Evolutionary conservation across 2,113 vertebrate species (phyloP).

Genomic region (Odocoileus hemionus): DNA sequence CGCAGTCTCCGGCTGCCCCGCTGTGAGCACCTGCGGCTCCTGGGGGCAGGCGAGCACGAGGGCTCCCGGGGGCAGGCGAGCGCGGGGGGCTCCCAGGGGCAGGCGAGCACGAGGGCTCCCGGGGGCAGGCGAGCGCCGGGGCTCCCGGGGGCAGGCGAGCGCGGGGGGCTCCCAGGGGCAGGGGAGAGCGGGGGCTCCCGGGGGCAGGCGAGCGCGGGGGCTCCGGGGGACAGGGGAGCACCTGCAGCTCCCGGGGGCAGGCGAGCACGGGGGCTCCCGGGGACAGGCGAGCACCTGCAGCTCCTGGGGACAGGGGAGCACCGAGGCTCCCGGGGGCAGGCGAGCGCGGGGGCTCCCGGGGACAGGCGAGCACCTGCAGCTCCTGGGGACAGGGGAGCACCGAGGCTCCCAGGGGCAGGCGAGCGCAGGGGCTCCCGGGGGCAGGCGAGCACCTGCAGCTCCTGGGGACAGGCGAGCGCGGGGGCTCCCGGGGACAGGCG

Average conservation of each 20-base stretch:
- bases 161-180: neutral
- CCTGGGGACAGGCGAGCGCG: neutral
- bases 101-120: rapidly evolving
- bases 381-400: rapidly evolving
- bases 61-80: neutral
- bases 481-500: neutral
- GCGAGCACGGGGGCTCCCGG: rapidly evolving
- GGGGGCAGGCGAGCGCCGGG: too few relatives aligned
- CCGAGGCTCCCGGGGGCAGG: too few relatives aligned
- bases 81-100: neutral
- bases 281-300: neutral
- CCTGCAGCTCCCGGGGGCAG: neutral
- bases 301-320: neutral
- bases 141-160: too few relatives aligned
- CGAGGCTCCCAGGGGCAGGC: rapidly evolving
- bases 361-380: rapidly evolving
- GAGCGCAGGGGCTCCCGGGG: too few relatives aligned
- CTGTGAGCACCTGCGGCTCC: neutral
- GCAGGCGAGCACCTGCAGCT: neutral
- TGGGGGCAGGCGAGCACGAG: too few relatives aligned
- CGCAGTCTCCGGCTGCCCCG: neutral
- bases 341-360: rapidly evolving
- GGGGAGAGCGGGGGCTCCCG: too few relatives aligned
- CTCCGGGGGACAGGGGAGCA: neutral
- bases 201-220: too few relatives aligned